Evolutionary conservation across 2,797 vertebrate genomes (phyloP).

Genomic region (Lophotriccus pileatus): DNA sequence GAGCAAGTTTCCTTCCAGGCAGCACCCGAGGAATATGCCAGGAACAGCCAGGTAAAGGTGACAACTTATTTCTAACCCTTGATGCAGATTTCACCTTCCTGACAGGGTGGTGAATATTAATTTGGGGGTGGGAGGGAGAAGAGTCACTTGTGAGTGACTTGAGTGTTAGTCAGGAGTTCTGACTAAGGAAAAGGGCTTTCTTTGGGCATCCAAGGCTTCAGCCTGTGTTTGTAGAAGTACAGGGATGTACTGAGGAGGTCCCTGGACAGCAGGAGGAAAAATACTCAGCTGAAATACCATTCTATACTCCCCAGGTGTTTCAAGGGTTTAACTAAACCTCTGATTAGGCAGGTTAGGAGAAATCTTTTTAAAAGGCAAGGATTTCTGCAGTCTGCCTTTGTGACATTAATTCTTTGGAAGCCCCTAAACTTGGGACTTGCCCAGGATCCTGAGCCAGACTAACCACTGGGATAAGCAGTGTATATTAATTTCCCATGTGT

Average conservation of each 20-base stretch:
- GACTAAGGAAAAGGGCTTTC: background rate
- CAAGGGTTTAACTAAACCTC: background rate
- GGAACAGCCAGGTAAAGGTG: background rate
- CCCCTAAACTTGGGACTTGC: background rate
- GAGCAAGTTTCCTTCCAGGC: background rate
- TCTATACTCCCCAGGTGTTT: fast-evolving
- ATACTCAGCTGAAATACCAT: background rate
- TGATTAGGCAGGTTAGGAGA: background rate
- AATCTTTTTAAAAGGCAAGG: background rate
- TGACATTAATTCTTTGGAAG: background rate
- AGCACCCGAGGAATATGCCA: background rate
- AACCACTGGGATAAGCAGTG: background rate
- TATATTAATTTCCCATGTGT: fast-evolving
- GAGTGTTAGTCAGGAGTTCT: background rate
- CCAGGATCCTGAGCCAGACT: background rate
- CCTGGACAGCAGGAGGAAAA: background rate
- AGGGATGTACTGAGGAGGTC: background rate
- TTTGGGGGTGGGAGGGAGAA: background rate
- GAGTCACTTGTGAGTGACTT: background rate
- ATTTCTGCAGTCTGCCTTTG: background rate
- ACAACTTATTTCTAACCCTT: background rate
- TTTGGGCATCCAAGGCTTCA: background rate
- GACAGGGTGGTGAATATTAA: background rate
- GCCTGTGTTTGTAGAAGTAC: background rate
- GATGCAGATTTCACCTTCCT: background rate